Evolutionary conservation across 1,140 invertebrate genomes (phyloP).

Genomic region (Antheraea pernyi): DNA sequence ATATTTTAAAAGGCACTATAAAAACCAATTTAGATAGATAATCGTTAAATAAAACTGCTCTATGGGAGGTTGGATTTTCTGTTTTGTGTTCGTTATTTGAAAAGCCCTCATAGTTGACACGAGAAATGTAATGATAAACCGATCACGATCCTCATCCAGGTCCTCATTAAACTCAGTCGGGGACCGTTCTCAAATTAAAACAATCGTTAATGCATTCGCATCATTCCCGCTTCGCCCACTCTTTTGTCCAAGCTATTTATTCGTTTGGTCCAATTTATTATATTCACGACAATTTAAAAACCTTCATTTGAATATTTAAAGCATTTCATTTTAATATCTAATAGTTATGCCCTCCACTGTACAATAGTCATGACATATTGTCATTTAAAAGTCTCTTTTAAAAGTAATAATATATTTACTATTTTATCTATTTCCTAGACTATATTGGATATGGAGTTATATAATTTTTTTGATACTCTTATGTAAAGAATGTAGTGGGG

Average conservation of each 20-base stretch:
- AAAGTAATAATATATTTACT: no score
- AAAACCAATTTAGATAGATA: not conserved
- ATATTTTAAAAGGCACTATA: not conserved
- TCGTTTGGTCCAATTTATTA: constrained; percentile 29
- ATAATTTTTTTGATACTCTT: no score
- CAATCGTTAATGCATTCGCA: constrained; percentile 62
- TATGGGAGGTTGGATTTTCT: not conserved
- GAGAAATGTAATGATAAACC: constrained; percentile 13
- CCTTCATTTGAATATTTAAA: not conserved
- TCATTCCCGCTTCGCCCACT: constrained; percentile 67
- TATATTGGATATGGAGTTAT: no score
- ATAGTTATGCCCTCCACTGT: no score
- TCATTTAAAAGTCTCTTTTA: no score
- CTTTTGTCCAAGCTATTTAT: constrained; percentile 60
- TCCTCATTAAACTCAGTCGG: constrained; percentile 60
- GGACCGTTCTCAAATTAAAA: constrained; percentile 62
- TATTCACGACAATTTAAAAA: not conserved
- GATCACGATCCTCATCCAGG: constrained; percentile 48
- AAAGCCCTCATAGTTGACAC: constrained; percentile 1
- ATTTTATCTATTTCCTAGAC: no score
- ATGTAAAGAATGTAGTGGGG: no score
- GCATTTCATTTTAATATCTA: no score
- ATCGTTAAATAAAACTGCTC: not conserved
- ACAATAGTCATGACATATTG: no score
- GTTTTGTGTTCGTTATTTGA: not conserved